These are phyloP conservation scores for Oncorhynchus kisutch DNA, from an alignment of 2,113 vertebrate genomes.

Conservation along the genomic window DNA sequence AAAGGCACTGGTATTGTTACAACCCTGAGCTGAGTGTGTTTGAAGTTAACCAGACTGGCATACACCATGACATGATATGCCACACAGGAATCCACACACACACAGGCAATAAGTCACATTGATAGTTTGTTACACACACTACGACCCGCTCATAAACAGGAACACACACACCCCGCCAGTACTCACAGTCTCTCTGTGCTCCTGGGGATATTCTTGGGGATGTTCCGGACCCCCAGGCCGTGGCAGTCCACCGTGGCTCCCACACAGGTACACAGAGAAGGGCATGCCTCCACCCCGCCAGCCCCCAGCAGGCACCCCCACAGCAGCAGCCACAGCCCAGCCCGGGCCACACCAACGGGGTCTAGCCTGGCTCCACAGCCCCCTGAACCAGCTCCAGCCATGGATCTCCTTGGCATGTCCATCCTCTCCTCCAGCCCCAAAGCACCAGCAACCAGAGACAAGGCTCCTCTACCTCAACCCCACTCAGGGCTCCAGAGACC, in stretches of 20 bases:
- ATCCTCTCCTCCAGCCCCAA: neutral
- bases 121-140: neutral
- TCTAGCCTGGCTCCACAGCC: conserved; percentile 36
- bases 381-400: conserved; percentile 34
- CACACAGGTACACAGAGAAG: conserved; percentile 85
- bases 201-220: conserved; percentile 87
- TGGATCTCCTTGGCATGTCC: neutral
- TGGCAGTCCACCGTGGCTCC: conserved; percentile 91
- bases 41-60: no score
- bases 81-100: neutral
- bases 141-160: neutral
- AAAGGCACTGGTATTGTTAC: no score
- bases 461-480: conserved; percentile 4
- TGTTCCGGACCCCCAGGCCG: conserved; percentile 79
- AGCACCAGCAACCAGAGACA: neutral
- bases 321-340: conserved; percentile 53
- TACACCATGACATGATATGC: neutral
- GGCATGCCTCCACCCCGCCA: conserved; percentile 71
- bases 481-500: neutral
- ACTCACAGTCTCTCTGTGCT: conserved; percentile 90
- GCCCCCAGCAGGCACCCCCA: conserved; percentile 13
- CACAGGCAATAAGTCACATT: neutral
- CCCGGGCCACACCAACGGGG: conserved; percentile 64
- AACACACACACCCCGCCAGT: conserved; percentile 16
- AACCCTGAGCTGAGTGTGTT: no score